Base-by-base conservation (phyloP, 2,113 vertebrate species). In the Prionailurus bengalensis region DNA sequence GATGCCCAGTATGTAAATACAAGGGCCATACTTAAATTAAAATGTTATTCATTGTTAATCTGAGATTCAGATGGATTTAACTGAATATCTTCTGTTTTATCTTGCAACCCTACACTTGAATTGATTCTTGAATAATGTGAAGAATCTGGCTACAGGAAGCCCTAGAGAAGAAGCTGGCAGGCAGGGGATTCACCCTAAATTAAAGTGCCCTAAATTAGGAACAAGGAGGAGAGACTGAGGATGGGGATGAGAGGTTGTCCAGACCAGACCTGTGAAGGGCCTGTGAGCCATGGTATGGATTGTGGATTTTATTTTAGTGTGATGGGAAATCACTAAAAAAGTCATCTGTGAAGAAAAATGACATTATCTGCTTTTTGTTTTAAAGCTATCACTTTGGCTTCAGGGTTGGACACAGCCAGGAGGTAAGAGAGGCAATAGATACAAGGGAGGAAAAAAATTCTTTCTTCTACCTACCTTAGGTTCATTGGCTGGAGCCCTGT, bases 61-160 rank as follows among this genome's bases (percentile, higher is more conserved):
- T 94, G 29, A 92, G 91, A 70, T 87, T 87, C 65, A 94, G 33
- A 9, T 61, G 21, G 23, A 71, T 91, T 27, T 81, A 85, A 78
- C 39, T 82, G 19, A 21, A 16, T 16, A 16, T 76, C n/a, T 91
- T 87, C 65, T 95, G 61, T 65, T 91, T 96, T 93, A 61, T 84
- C 92, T 97, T 93, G 73, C 51, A 92, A 76, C 6, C 2, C 14
- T 65, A 27, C 23, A 48, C 55, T 87, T 78, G 85, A 78, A 90
- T 74, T 4, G 1, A 12, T 42, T 55, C 53, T 4, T 86, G 55
- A 74, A 70, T 89, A 76, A 88, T 78, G 15, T 88, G 82, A 80
- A 81, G 70, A 80, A 25, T 7, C 10, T 19, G 45, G 33, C n/a
- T 48, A 25, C 58, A 7, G 42, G 12, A 55, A 58, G 31, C 61